Base-by-base conservation (phyloP, 2,113 vertebrate species). In the Charina bottae region DNA sequence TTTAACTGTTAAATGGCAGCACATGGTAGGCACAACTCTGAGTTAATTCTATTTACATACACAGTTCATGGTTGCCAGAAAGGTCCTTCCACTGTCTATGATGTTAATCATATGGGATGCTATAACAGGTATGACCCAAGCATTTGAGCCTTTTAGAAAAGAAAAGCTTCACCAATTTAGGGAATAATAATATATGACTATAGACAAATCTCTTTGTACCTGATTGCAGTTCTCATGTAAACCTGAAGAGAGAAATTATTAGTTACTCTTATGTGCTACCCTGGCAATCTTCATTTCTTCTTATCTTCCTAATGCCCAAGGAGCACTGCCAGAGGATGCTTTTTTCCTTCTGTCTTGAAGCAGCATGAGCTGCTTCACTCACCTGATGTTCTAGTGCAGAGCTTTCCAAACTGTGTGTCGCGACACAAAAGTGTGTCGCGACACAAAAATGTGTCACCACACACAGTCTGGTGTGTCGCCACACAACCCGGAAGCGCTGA, bases 141-240 rank as follows among this genome's bases (percentile, higher is more conserved):
- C 0, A 55, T 0, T 2, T 46, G 7, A 56, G 9, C 4, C 0
- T 64, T 94, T 83, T 53, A 4, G 6, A 17, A 89, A 12, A 87
- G 28, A 88, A 33, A 10, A 33, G 21, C 23, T 28, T 28, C 10
- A 54, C 23, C 53, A 86, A 26, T 0, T 0, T 84, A 90, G 53
- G 17, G 58, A 0, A n/a, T 46, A 46, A 46, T 5, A 53, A 88
- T 42, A 33, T 28, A 60, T 49, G 42, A 3, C 37, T 19, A 21
- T 33, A 85, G 59, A 19, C 17, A 28, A n/a, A n/a, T n/a, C n/a
- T n/a, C n/a, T n/a, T 90, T 84, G 37, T n/a, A 12, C 62, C 10
- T 64, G 11, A 64, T 10, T 3, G 10, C 26, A 64, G 62, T 28
- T 11, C 11, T 64, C 62, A 28, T 64, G 26, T 64, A 12, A 64